phyloP scores from a whole-genome alignment of 53 echinoderm and acorn worm species.

The Pentamera pediparva region DNA sequence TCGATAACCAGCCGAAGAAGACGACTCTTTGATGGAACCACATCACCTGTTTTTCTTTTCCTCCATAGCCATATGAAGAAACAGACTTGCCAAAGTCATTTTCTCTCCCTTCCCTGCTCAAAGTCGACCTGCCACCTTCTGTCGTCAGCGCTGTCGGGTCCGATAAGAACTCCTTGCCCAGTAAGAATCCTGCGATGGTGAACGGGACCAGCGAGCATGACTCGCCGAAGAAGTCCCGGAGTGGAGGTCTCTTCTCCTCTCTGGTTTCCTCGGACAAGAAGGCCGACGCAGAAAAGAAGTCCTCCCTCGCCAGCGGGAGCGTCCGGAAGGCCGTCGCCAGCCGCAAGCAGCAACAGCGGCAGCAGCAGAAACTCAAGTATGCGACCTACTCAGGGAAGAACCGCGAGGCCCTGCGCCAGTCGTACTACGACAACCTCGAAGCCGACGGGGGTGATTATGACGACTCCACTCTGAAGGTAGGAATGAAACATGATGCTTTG shows the following conservation, averaged over 20 bases:
- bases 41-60: too few species aligned
- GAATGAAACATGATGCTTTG: too few species aligned
- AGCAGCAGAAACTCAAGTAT: conserved; percentile 69
- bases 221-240: background rate
- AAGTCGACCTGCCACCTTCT: too few species aligned
- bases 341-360: conserved; percentile 49
- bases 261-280: conserved; percentile 36
- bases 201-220: conserved; percentile 30
- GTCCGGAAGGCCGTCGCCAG: conserved; percentile 59
- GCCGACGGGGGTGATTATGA: conserved; percentile 18
- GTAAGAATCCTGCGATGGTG: conserved; percentile 20
- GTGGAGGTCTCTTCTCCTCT: background rate
- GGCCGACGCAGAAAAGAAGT: too few species aligned
- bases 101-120: too few species aligned
- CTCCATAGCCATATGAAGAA: too few species aligned
- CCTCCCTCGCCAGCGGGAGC: conserved; percentile 52
- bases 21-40: too few species aligned
- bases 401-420: conserved; percentile 30
- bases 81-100: too few species aligned
- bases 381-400: conserved; percentile 80
- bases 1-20: too few species aligned
- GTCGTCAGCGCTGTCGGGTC: too few species aligned
- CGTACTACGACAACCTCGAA: conserved; percentile 77
- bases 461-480: conserved; percentile 16
- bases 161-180: too few species aligned